Conservation (phyloP, 1,140 invertebrate genomes). For the Neuroterus valhalla region DNA sequence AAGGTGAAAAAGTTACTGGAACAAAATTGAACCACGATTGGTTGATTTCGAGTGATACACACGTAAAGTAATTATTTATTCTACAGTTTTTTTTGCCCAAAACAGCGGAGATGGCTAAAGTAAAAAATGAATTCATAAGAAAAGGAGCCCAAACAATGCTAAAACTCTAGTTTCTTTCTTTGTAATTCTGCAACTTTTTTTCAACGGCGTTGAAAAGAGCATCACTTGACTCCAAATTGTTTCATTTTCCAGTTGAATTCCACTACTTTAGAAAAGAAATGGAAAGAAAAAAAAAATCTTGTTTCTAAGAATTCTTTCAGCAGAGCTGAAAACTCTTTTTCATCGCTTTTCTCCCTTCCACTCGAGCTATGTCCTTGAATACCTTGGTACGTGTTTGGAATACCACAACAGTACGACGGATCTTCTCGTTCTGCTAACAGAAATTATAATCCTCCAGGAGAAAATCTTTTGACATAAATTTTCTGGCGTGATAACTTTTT, state of each 20-base stretch:
- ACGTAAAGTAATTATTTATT: too few species aligned
- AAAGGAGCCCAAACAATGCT: too few species aligned
- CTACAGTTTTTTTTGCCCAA: too few species aligned
- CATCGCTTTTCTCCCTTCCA: not conserved
- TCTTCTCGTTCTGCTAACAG: slow-evolving; percentile 31
- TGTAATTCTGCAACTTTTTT: too few species aligned
- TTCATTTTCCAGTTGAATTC: not conserved
- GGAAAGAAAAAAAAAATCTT: not conserved
- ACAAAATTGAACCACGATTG: too few species aligned
- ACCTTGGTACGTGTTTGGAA: not conserved
- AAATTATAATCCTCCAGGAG: slow-evolving; percentile 43
- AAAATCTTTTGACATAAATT: slow-evolving; percentile 47
- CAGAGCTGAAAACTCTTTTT: not conserved
- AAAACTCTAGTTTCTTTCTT: too few species aligned
- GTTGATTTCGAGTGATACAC: too few species aligned
- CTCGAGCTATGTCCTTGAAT: not conserved
- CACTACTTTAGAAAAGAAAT: not conserved
- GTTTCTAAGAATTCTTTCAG: not conserved
- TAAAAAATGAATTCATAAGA: too few species aligned
- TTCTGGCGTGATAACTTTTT: not conserved
- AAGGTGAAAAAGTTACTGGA: too few species aligned
- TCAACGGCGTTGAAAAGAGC: too few species aligned
- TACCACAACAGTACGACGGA: not conserved
- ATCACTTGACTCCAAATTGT: slow-evolving; percentile 4
- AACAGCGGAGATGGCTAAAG: too few species aligned